phyloP scores from a whole-genome alignment of 2,888 invertebrate genomes.

The Cantharis rufa region DNA sequence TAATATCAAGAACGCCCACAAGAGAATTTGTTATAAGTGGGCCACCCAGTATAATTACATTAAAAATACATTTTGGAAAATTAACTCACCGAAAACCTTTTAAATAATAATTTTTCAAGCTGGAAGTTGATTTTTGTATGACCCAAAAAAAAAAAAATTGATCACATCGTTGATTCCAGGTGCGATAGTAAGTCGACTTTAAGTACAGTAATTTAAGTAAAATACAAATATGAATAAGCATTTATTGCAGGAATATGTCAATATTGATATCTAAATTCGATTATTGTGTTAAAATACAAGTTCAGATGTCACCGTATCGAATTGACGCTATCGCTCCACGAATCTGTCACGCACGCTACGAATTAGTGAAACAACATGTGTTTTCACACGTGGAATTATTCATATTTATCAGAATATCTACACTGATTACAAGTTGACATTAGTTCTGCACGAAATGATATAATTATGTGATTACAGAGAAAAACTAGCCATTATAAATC shows the following conservation, averaged over 20 bases:
- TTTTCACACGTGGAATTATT: slow-evolving; percentile 54
- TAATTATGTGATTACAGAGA: slow-evolving; percentile 50
- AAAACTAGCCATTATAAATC: not conserved
- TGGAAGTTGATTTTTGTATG: not conserved
- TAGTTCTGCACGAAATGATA: slow-evolving; percentile 49
- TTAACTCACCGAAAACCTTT: not conserved
- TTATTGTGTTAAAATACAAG: slow-evolving; percentile 24
- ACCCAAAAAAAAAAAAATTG: not conserved
- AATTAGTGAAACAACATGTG: slow-evolving; percentile 49
- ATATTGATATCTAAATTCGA: slow-evolving; percentile 3
- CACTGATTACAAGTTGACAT: slow-evolving; percentile 44
- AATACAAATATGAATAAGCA: not conserved
- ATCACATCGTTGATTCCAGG: not conserved
- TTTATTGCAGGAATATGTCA: slow-evolving; percentile 1
- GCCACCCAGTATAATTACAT: not conserved
- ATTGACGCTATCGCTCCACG: slow-evolving; percentile 43
- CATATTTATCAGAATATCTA: slow-evolving; percentile 43
- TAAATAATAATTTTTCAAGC: not conserved
- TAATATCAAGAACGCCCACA: not conserved
- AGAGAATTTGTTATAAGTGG: not conserved
- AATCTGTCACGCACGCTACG: slow-evolving; percentile 52
- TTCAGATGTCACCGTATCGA: slow-evolving; percentile 37
- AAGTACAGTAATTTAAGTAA: not conserved
- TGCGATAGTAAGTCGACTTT: not conserved
- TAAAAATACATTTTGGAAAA: not conserved